Base-by-base conservation (phyloP, 2,888 invertebrate genomes). In the Drosophila melanosoma region DNA sequence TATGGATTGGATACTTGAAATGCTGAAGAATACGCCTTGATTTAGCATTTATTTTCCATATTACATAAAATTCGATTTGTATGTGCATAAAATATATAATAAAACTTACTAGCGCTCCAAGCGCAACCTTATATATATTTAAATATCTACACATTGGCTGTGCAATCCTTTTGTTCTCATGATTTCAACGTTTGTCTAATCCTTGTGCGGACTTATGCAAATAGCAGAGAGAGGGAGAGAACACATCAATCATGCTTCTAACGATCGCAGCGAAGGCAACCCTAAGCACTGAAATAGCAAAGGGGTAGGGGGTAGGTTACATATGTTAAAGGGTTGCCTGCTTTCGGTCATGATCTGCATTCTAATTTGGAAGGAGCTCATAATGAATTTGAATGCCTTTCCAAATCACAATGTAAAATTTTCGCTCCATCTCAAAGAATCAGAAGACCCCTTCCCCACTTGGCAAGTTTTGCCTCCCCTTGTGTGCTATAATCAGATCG, bases 1-100 rank as follows among this genome's bases (percentile, higher is more conserved):
- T 81, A 84, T 95, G 10, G 94, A 95, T 76, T 96, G 96, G 96
- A 95, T 96, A 68, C 75, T 90, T 64, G 77, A 91, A 81, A 93
- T 81, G 76, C 64, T 93, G n/a, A 86, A 89, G 29, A 66, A 92
- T 64, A 91, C 92, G 15, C 54, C 74, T 1, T 87, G 33, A 74
- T 45, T 40, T 6, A 29, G 29, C 5, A 29, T 42, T 54, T 49
- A 64, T 54, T 73, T 54, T 36, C 17, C n/a, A 40, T 60, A 17
- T 26, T n/a, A 48, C 54, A 29, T 38, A 3, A 15, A 45, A 20
- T 5, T 56, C 26, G 57, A 52, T 65, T 58, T 15, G 3, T 57
- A 73, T 56, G n/a, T 52, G 35, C 45, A 58, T 59, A 54, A 65
- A 66, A 56, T 76, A 53, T 64, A 70, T 57, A 76, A 64, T 49